Evolutionary conservation across 1,140 invertebrate genomes (phyloP), one percentile per base, ranked within the genome.

Genomic region (Ylistrum balloti): DNA sequence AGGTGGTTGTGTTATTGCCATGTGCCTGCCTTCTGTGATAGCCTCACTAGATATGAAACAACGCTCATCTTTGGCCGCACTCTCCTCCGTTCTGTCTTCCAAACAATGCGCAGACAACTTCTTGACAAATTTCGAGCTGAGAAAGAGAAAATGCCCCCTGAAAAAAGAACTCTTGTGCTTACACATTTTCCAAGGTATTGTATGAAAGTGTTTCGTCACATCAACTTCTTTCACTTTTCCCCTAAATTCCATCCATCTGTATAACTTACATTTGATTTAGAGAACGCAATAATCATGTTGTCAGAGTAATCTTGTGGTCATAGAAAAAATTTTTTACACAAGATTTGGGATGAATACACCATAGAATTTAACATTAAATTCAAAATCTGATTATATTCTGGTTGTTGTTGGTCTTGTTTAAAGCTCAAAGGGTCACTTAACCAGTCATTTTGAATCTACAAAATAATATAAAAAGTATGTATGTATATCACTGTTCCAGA

Each of bases 1-100:
- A 98, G 98, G 93, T 99, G 99, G 99, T 96, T 99, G 33, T 98
- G 99, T 20, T 99, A 99, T 95, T 99, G 98, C 94, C 98, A 99
- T 96, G 98, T 99, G 7, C 99, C 99, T 20, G 98, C 98, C 13
- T 98, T 99, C 95, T 99, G 99, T 95, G 98, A 99, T 96, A 99
- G 98, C 5, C 96, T 99, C 35, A 97, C 97, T 0, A 98, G 99
- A 95, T 98, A 98, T 94, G 98, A 99, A 88, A 98, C 98, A 0
- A 98, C 98, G 0, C 96, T 98, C 10, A 98, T 99, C 7, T 99
- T 99, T 97, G 99, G 99, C 0, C 97, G 98, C 33, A 98, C 98
- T 0, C 96, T 99, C 33, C 96, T 99, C 0, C 97, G 98, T 33
- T 98, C 98, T 10, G 98, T 99, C 0, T 99, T 98, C 95, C 98